These are phyloP conservation scores for Distichodus sexfasciatus DNA, from an alignment of 2,797 vertebrate genomes.

Conservation along the genomic window DNA sequence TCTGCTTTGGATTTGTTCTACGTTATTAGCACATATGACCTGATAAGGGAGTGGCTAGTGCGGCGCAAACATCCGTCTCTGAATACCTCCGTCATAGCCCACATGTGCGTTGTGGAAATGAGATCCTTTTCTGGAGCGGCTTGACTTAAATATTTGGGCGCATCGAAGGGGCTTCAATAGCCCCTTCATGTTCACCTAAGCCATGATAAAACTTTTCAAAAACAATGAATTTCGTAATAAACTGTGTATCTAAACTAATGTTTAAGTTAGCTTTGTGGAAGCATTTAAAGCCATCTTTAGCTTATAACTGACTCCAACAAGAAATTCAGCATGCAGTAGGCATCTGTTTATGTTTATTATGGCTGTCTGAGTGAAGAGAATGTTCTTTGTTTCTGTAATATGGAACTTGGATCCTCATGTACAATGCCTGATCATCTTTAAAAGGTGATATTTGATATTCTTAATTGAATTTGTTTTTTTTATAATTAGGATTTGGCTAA, in stretches of 20 bases:
- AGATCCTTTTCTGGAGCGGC: constrained; percentile 58
- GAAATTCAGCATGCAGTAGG: constrained; percentile 54
- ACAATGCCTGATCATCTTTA: constrained; percentile 49
- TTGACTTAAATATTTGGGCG: constrained; percentile 50
- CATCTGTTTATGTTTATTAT: constrained; percentile 61
- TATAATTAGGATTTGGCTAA: constrained; percentile 55
- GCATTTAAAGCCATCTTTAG: constrained; percentile 54
- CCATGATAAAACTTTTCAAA: constrained; percentile 43
- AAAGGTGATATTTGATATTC: constrained; percentile 55
- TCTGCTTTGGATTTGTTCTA: constrained; percentile 73
- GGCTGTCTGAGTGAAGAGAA: constrained; percentile 38
- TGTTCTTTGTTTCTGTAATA: constrained; percentile 42
- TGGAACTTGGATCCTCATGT: constrained; percentile 41
- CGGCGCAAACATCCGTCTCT: constrained; percentile 67
- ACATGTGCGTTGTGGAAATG: constrained; percentile 63
- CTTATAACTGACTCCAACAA: constrained; percentile 37
- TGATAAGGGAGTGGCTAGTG: constrained; percentile 67
- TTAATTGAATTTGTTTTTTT: constrained; percentile 54
- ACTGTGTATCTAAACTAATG: constrained; percentile 47
- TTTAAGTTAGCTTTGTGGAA: constrained; percentile 56
- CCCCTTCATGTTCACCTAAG: constrained; percentile 47
- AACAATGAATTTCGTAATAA: constrained; percentile 24
- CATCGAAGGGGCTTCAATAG: constrained; percentile 34
- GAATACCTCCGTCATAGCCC: constrained; percentile 62
- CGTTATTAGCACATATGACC: constrained; percentile 64